Percentiles rank a stretch among this genome's conserved stretches.
phyloP scores from a whole-genome alignment of 2,888 invertebrate species.

The Drosophila maculinotata region DNA sequence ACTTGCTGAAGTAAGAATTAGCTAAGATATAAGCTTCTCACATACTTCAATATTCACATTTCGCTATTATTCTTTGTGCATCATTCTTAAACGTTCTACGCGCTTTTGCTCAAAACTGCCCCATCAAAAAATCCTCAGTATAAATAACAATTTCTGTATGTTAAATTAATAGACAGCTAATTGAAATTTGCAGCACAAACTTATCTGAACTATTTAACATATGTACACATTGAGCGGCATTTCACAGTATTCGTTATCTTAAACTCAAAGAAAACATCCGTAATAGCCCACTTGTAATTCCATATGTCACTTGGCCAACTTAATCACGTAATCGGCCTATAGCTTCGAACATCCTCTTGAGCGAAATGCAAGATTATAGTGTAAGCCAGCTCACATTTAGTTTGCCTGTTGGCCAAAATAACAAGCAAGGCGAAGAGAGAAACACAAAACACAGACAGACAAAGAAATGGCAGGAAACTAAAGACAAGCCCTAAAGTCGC shows the following conservation, averaged over 20 bases:
- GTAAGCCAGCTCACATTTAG: constrained; percentile 41
- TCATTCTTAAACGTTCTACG: no score
- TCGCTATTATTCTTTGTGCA: neutral
- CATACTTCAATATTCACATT: neutral
- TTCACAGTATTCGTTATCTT: constrained; percentile 5
- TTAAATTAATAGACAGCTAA: no score
- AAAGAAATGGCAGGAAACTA: constrained; percentile 43
- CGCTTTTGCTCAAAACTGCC: no score
- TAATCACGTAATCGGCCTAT: constrained; percentile 45
- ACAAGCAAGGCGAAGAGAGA: constrained; percentile 20
- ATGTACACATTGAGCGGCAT: no score
- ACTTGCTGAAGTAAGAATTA: no score
- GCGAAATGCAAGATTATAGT: constrained; percentile 26
- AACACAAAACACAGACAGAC: constrained; percentile 17
- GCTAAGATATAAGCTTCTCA: no score
- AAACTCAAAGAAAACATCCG: constrained; percentile 6
- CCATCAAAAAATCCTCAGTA: no score
- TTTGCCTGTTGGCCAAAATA: constrained; percentile 12
- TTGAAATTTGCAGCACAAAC: no score
- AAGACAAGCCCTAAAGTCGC: constrained; percentile 54
- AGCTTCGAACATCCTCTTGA: constrained; percentile 44
- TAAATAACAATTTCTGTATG: no score
- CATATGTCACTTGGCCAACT: constrained; percentile 30
- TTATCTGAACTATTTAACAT: no score
- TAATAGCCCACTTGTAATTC: constrained; percentile 29